Evolutionary conservation across 2,797 vertebrate genomes (phyloP), one percentile per base, ranked within the genome.

Genomic region (Crypturellus tataupa): DNA sequence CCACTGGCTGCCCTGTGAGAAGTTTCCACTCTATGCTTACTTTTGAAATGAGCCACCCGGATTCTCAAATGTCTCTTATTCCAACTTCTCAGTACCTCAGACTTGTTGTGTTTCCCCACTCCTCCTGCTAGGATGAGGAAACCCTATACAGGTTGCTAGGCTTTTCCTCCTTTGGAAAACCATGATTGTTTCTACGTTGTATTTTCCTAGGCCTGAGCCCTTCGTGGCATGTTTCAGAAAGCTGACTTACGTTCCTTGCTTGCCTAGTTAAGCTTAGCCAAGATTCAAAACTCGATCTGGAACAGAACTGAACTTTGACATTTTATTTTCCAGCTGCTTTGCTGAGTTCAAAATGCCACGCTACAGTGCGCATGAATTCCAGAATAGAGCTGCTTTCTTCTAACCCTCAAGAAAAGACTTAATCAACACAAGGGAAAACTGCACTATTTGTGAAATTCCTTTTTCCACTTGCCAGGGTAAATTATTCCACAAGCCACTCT

Each of bases 321-420:
- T 94, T 96, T 89, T 89, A 35, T 87, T 87, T 90, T 87, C 72
- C 84, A 88, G 79, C 49, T 89, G 60, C 68, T 93, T 93, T 53
- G 64, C 35, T 23, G 25, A 72, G 81, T 93, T 92, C 85, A 78
- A 94, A 89, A 90, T 72, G 53, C 70, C 80, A 85, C 0, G 0
- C 0, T 8, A 46, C 12, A 0, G 1, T n/a, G 64, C 70, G 87
- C 68, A 55, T 58, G 24, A 87, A 31, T 55, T 37, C 24, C 63
- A 77, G 70, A 91, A 82, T 4, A 80, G 39, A 90, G 17, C 29
- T 67, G 56, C 49, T 90, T 72, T 67, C 18, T 80, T 87, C 75
- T 80, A 82, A 87, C 29, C 18, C 33, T 55, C 39, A 75, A 47
- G 6, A 37, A 73, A 64, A 58, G 19, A 39, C 58, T 77, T 88